Base-by-base conservation (phyloP, 2,797 vertebrate genomes). In the Channa striata region DNA sequence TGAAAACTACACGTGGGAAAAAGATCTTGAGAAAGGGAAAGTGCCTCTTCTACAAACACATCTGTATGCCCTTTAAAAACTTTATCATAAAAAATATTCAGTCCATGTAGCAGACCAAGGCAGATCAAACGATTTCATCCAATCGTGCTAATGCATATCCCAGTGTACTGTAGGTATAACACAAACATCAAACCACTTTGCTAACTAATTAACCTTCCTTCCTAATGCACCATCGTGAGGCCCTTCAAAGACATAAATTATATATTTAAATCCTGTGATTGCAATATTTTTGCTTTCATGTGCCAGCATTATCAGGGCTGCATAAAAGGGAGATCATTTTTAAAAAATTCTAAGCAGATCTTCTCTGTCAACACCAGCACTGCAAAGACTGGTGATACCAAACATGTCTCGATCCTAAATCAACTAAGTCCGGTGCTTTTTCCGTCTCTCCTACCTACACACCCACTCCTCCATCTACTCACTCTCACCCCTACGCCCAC, bases 41-140 rank as follows among this genome's bases (percentile, higher is more conserved):
- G 61, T 66, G 54, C 44, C 72, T 70, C 46, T 64, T 80, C 36
- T 61, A 61, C 49, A 85, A 78, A 75, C 56, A 68, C 40, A 65
- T 65, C 61, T 87, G 74, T 85, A 69, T 68, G 76, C 69, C 83
- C 73, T 91, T 88, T 75, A 64, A 73, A 74, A 83, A 78, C 64
- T 20, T 37, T 66, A 69, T 53, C 68, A 57, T 75, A 82, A 79
- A 80, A 82, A 80, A 69, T 59, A 85, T 73, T 80, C 48, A 46
- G 37, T 78, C 52, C 58, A 79, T 59, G 56, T 78, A 79, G 68
- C 71, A 75, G 77, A 74, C 46, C 48, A 76, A 85, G 59, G 77
- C 77, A 78, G 68, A 82, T 77, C 62, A 71, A 71, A 80, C 16
- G 0, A 59, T 43, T 72, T 61, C 42, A 72, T 67, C 25, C 49